Evolutionary conservation across 2,113 vertebrate species (phyloP), one percentile per base, ranked within the genome.

Genomic region (Labeo catla): DNA sequence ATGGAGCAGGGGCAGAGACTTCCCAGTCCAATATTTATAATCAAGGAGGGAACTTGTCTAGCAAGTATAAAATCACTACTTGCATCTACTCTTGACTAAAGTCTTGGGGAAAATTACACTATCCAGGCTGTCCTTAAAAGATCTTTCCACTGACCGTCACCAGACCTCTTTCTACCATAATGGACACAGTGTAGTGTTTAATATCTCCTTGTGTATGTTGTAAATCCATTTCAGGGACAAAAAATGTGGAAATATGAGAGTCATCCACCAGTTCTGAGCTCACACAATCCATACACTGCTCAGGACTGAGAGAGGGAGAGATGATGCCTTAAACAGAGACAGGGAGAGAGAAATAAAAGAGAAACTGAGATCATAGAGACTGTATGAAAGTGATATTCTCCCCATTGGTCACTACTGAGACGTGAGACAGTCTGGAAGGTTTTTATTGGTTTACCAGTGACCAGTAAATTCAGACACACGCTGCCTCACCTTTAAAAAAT

Each of bases 381-480:
- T 76, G 36, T 36, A 34, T 79, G 70, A 50, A 39, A 43, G 54
- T 34, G 47, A 72, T n/a, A 70, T 61, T 54, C 63, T 43, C n/a
- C n/a, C n/a, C 63, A 61, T 34, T 11, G 66, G 59, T 63, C 72
- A 57, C 59, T 76, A 36, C 43, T 43, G n/a, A 65, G 50, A 76
- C 83, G 52, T 85, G 86, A 89, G 82, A 84, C 19, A n/a, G 52
- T 50, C 50, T 73, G 45, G 1, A 73, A 52, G 82, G 86, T 90
- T 54, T 49, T 43, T 57, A 74, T 84, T 49, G 74, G 76, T 91
- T 88, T 87, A 89, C 88, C 85, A 87, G 77, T 19, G 86, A 59
- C 85, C 86, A 87, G 80, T 89, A 87, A 91, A 91, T 19, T 36
- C 83, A 85, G 82, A 88, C 54, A 6, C 61, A 21, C 1, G 2